Base-by-base conservation (phyloP, 2,113 vertebrate genomes). In the Ciconia maguari region DNA sequence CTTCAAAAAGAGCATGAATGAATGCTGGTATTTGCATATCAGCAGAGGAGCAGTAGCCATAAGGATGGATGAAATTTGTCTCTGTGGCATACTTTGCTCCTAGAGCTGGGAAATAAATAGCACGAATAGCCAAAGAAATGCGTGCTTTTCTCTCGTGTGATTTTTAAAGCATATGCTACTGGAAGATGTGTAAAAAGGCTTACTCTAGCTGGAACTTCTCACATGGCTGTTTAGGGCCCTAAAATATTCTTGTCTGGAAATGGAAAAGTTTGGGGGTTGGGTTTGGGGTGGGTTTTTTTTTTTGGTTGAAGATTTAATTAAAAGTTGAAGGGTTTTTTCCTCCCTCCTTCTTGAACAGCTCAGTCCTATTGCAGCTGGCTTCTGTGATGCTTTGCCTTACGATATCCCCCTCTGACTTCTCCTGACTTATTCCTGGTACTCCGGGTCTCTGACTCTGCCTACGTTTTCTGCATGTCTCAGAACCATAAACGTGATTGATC, bases 161-260 rank as follows among this genome's bases (percentile, higher is more conserved):
- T 65, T 96, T 94, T 44, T 44, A 86, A 94, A 87, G 89, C 79
- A 42, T 61, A 16, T 58, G 92, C 92, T 95, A 90, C 95, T 95
- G 77, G 70, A 87, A 78, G 84, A 83, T 84, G 93, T 93, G 92
- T 76, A 60, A 97, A 76, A 95, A 10, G 7, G 51, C 44, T 75
- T 60, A n/a, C 71, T 91, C 36, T 70, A 66, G 72, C 60, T 96
- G 93, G 88, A 95, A 36, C 89, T 81, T 68, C 75, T 93, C 72
- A 51, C 29, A 7, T 46, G 69, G 62, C 83, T 85, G 74, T 58
- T 89, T 34, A 78, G 80, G 95, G 90, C 91, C 83, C 71, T 64
- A 24, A 84, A 95, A 74, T 34, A 18, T 4, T 79, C 68, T 82
- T 2, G 2, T 55, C 83, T 94, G 75, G 86, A 78, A 74, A 11